Evolutionary conservation across 2,888 invertebrate genomes (phyloP).

Genomic region (Drosophila conformis): DNA sequence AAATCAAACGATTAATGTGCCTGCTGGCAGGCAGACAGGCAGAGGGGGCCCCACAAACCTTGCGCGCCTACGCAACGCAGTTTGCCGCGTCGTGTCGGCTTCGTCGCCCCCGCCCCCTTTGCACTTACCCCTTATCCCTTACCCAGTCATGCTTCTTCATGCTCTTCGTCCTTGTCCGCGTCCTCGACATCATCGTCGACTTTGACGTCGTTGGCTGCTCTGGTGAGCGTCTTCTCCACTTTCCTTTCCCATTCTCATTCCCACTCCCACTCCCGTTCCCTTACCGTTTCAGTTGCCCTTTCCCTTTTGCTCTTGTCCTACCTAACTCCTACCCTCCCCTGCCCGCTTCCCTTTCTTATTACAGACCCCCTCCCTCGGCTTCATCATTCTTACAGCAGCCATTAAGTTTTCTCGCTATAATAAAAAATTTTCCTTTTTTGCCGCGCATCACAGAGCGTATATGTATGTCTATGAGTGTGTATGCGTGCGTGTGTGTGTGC

Average conservation of each 20-base stretch:
- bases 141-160: conserved; percentile 1
- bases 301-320: conserved; percentile 18
- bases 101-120: neutral
- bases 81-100: conserved; percentile 40
- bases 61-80: conserved; percentile 48
- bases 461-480: conserved; percentile 42
- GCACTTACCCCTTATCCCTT: conserved; percentile 3
- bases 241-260: conserved; percentile 9
- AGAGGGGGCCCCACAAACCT: conserved; percentile 16
- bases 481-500: conserved; percentile 22
- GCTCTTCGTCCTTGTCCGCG: conserved; percentile 3
- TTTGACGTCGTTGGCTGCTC: conserved; percentile 47
- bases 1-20: conserved; percentile 46
- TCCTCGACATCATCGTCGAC: conserved; percentile 11
- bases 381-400: conserved; percentile 76
- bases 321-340: neutral
- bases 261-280: conserved; percentile 14
- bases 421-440: conserved; percentile 82
- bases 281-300: conserved; percentile 10
- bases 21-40: neutral
- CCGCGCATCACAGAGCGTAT: conserved; percentile 52
- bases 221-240: conserved; percentile 49
- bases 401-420: conserved; percentile 84
- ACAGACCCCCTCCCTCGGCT: conserved; percentile 6
- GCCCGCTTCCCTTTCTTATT: conserved; percentile 31